Conservation (phyloP, 2,113 vertebrate species). For the Phocoena phocoena region DNA sequence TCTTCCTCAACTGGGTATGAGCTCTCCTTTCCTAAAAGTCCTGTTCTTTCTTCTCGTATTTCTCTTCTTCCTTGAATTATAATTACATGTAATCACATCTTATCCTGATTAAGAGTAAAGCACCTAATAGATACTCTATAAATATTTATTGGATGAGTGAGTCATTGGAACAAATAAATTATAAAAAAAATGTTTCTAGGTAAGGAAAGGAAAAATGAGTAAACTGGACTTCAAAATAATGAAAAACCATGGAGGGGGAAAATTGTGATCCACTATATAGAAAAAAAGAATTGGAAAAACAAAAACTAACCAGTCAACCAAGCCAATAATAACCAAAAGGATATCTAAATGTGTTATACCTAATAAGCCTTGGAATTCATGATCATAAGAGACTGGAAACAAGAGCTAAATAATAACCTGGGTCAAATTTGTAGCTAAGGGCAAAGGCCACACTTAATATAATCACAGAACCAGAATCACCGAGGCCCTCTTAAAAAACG, state of each 20-base stretch:
- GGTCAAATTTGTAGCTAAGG: constrained; percentile 2
- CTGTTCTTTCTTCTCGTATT: background rate
- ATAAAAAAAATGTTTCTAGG: background rate
- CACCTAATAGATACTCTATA: background rate
- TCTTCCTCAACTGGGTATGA: background rate
- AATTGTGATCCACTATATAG: background rate
- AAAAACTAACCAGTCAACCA: background rate
- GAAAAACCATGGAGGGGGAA: background rate
- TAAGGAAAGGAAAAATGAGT: constrained; percentile 36
- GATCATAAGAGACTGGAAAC: background rate
- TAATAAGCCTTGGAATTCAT: constrained; percentile 31
- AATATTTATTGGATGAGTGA: constrained; percentile 8
- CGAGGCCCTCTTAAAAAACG: background rate
- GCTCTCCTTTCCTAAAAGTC: background rate
- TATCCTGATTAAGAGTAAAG: background rate
- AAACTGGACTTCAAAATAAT: constrained; percentile 16
- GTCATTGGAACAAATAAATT: constrained; percentile 23
- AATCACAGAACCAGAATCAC: background rate
- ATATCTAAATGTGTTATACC: background rate
- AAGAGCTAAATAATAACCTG: constrained; percentile 19
- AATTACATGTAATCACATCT: constrained; percentile 8
- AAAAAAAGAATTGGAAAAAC: background rate
- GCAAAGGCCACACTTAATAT: background rate
- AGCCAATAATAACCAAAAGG: constrained; percentile 24
- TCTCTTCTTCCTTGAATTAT: constrained; percentile 18